Base-by-base conservation (phyloP, 2,888 invertebrate genomes). In the Plebejus argus region DNA sequence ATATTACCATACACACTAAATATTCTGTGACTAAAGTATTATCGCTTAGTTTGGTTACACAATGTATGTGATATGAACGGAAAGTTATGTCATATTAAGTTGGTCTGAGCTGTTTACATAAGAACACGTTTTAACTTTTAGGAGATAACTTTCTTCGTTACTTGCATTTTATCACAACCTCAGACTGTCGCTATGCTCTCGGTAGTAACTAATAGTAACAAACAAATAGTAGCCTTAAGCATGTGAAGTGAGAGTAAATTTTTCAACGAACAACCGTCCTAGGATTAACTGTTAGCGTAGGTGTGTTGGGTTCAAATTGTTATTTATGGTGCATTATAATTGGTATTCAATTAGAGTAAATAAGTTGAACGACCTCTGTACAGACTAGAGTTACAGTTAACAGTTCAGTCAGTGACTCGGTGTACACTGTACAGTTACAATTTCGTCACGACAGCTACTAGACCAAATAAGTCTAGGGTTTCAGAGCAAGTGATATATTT, bases 301-400 rank as follows among this genome's bases (percentile, higher is more conserved):
- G 88, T 85, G 89, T 84, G 87, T 84, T 87, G 83, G 85, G 85
- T 85, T 88, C 87, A 87, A 85, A 92, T 89, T 90, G 91, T 86
- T 91, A 92, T 91, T 91, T 90, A 91, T 89, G 89, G 85, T 81
- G 80, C 83, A 83, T 84, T 85, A 85, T 89, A 89, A 89, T 89
- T 88, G 86, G 83, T 86, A 87, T 88, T 87, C 88, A 88, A 89
- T 91, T 88, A 87, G 49, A 72, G 72, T 79, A 76, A 49, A 78
- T 33, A 79, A 58, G 79, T 72, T 80, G 75, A 81, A 79, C 35
- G 78, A 72, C 78, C 77, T 77, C 45, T 53, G 23, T 23, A 28
- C 28, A 2, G 28, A 61, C n/a, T n/a, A n/a, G n/a, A n/a, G n/a
- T n/a, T n/a, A n/a, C 61, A 61, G 61, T 61, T 23, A 66, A 66